Evolutionary conservation across 2,888 invertebrate species (phyloP).

Genomic region (Arge pagana): DNA sequence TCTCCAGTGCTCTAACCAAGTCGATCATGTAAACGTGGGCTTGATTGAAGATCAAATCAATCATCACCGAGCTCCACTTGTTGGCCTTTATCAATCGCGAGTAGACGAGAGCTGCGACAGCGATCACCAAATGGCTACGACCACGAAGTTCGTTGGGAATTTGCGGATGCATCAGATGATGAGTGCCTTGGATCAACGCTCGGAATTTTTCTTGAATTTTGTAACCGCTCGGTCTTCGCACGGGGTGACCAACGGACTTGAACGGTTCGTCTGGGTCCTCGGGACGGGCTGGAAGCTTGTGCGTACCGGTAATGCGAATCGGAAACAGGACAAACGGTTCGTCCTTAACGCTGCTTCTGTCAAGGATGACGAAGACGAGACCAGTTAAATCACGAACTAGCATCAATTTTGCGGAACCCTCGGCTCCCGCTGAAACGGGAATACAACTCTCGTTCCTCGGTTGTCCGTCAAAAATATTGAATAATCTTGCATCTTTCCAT

Average conservation of each 20-base stretch:
- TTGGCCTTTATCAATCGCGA: conserved; percentile 45
- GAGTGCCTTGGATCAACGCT: conserved; percentile 46
- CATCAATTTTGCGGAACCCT: conserved; percentile 47
- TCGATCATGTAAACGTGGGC: conserved; percentile 51
- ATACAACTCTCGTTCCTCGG: conserved; percentile 41
- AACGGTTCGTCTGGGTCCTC: conserved; percentile 31
- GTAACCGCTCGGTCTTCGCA: conserved; percentile 43
- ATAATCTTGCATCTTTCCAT: conserved; percentile 43
- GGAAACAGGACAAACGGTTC: conserved; percentile 47
- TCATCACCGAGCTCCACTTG: conserved; percentile 47
- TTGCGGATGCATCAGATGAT: conserved; percentile 43
- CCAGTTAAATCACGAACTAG: conserved; percentile 41
- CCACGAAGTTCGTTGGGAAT: conserved; percentile 41
- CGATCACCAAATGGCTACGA: conserved; percentile 44
- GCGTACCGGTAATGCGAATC: conserved; percentile 34
- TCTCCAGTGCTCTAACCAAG: conserved; percentile 43
- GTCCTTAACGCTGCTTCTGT: conserved; percentile 45
- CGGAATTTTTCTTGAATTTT: conserved; percentile 41
- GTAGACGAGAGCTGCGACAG: conserved; percentile 47
- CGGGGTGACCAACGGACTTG: conserved; percentile 31
- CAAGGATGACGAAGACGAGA: conserved; percentile 47
- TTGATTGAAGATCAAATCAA: conserved; percentile 54
- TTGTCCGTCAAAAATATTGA: conserved; percentile 50
- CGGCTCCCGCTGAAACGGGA: conserved; percentile 28
- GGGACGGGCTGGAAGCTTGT: conserved; percentile 28